phyloP scores from a whole-genome alignment of 2,888 invertebrate species.

The Callinectes sapidus region DNA sequence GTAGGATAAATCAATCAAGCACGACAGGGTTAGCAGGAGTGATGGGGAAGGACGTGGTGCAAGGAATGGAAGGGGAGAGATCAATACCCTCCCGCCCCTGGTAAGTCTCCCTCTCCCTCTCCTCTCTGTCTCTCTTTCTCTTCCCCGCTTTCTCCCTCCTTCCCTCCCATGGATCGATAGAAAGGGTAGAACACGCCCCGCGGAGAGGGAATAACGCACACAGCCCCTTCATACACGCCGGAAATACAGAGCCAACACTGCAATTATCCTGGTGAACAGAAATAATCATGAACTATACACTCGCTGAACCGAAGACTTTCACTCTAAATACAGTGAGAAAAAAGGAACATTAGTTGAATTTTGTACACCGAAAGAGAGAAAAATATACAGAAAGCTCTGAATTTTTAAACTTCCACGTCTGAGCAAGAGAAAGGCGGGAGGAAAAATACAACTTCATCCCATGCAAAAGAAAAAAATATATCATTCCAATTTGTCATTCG shows the following conservation, averaged over 20 bases:
- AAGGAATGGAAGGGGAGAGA: slow-evolving; percentile 37
- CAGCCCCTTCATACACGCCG: not conserved
- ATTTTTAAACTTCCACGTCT: too few relatives aligned
- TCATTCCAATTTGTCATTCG: not conserved
- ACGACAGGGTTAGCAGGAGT: not conserved
- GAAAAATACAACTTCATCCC: not conserved
- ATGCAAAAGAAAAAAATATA: not conserved
- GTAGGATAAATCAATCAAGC: not conserved
- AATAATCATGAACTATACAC: not conserved
- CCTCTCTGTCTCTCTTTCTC: not conserved
- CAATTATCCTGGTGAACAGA: not conserved
- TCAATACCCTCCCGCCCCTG: slow-evolving; percentile 13
- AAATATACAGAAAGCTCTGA: not conserved
- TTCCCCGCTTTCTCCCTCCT: not conserved
- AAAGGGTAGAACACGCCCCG: slow-evolving; percentile 14
- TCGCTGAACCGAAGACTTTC: not conserved
- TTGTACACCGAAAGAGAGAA: not conserved
- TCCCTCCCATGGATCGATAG: slow-evolving; percentile 6
- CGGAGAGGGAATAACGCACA: not conserved
- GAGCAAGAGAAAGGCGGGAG: not conserved
- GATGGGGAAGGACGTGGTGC: not conserved
- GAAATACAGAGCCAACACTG: not conserved
- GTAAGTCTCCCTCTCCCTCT: not conserved
- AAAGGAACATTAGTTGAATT: not conserved
- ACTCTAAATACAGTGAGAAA: not conserved